A percentile compares a stretch with the other conserved stretches of the same genome.
phyloP scores from a whole-genome alignment of 2,113 vertebrate genomes.

The Poecile atricapillus region DNA sequence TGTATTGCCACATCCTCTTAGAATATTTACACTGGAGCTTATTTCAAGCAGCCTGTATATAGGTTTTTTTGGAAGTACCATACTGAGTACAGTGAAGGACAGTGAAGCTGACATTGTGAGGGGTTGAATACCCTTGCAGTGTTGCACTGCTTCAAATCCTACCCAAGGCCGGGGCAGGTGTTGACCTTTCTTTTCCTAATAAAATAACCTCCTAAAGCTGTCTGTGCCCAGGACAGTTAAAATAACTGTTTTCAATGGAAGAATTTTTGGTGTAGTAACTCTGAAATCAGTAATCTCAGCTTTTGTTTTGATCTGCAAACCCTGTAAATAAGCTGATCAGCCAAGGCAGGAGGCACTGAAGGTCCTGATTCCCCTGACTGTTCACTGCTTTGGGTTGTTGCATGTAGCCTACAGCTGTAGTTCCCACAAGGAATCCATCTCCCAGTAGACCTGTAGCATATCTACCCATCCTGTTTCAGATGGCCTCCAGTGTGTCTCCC shows the following conservation, averaged over 20 bases:
- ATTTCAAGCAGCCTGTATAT: neutral
- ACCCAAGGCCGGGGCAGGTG: neutral
- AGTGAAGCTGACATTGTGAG: neutral
- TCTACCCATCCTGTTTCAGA: neutral
- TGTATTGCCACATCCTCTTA: neutral
- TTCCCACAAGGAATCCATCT: neutral
- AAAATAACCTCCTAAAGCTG: neutral
- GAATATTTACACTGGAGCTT: neutral
- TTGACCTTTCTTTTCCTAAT: neutral
- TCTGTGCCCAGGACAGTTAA: neutral
- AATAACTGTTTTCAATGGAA: neutral
- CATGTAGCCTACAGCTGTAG: neutral
- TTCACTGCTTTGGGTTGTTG: neutral
- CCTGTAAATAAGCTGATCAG: neutral
- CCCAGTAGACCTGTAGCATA: neutral
- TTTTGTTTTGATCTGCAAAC: neutral
- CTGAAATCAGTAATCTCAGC: neutral
- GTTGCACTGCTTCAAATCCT: neutral
- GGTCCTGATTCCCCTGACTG: neutral
- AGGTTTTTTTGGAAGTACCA: neutral
- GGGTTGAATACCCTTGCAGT: neutral
- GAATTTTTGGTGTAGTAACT: neutral
- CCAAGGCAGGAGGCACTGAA: neutral
- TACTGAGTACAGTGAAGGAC: neutral
- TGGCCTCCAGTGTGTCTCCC: neutral